Base-by-base conservation (phyloP, 2,888 invertebrate genomes). In the Epistrophe grossulariae region DNA sequence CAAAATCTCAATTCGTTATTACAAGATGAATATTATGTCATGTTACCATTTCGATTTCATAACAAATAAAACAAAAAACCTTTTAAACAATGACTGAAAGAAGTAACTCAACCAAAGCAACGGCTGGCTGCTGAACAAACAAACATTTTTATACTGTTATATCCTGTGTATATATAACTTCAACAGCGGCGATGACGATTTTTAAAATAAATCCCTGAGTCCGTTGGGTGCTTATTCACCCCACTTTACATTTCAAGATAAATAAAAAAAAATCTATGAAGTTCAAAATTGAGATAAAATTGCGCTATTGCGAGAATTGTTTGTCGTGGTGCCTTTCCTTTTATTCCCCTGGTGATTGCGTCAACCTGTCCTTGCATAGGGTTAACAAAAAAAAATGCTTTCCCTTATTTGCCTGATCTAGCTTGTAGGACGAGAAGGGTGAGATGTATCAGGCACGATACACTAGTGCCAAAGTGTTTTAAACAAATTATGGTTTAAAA, bases 401-500 rank as follows among this genome's bases (percentile, higher is more conserved):
- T 60, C 28, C 40, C 43, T 45, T 24, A 50, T 15, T 77, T 72
- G 48, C 52, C 71, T 43, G 59, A 35, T 35, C 13, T 17, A 8
- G 19, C 38, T 19, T 19, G 40, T 9, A 15, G 17, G 19, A 40
- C 1, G 24, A 8, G 4, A 70, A 55, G 70, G 52, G 70, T 70
- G 55, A 24, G 13, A 66, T 17, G 8, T 7, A 48, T 13, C 19
- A 40, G 9, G 0, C 17, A 48, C 35, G 5, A 8, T 6, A 55
- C n/a, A 4, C 15, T 70, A 77, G 45, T 62, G 78, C n/a, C 50
- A 59, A 78, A 79, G 82, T 71, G 79, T 79, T 87, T 87, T 87
- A 87, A 87, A 82, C 87, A 87, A 87, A 87, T 87, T 87, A 87
- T 87, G 87, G 87, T 87, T 87, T 79, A 68, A 87, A 87, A 87